Percentiles rank a stretch among this genome's conserved stretches.
These are phyloP conservation scores for Myodes glareolus DNA, from an alignment of 2,113 vertebrate species.

Conservation along the genomic window DNA sequence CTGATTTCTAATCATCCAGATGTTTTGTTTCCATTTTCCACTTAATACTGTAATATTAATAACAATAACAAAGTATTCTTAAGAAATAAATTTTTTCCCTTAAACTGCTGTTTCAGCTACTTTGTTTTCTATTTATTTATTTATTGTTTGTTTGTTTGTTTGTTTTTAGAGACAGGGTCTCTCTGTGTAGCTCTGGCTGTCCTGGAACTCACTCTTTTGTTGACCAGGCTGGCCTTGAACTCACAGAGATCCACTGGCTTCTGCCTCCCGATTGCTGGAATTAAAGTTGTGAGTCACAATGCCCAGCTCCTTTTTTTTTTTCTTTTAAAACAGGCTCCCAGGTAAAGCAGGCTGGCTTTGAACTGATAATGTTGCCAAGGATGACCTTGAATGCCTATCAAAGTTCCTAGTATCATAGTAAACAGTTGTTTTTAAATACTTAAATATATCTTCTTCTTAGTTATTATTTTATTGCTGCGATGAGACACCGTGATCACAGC, in stretches of 20 bases:
- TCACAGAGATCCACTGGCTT: background rate
- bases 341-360: background rate
- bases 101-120: background rate
- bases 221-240: background rate
- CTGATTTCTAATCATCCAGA: constrained; percentile 35
- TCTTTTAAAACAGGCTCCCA: background rate
- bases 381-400: background rate
- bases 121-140: background rate
- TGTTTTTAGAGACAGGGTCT: background rate
- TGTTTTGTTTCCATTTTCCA: constrained; percentile 51
- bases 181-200: background rate
- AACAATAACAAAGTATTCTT: background rate
- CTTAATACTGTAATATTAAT: background rate
- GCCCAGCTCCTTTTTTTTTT: background rate
- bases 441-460: constrained; percentile 1
- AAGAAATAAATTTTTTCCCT: background rate
- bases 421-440: background rate
- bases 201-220: background rate
- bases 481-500: background rate
- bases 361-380: background rate
- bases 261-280: background rate
- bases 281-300: background rate
- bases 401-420: background rate
- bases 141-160: background rate
- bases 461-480: background rate